phyloP scores from a whole-genome alignment of 2,113 vertebrate species.

The Ailurus styani region DNA sequence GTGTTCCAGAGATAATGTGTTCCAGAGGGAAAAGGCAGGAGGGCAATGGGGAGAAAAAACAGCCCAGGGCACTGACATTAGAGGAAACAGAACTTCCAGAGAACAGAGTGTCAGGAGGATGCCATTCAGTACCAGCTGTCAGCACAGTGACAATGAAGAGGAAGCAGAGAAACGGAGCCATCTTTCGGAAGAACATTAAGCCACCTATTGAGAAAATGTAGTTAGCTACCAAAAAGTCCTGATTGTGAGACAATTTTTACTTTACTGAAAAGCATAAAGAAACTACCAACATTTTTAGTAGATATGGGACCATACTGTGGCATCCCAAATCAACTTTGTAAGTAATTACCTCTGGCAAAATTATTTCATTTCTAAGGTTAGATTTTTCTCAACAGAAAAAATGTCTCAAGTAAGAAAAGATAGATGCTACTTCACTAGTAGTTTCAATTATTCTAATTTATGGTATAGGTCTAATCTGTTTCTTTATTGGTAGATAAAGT shows the following conservation, averaged over 20 bases:
- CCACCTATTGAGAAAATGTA: not conserved
- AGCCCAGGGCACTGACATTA: not conserved
- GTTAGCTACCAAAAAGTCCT: not conserved
- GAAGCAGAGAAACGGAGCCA: not conserved
- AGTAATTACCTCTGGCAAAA: constrained; percentile 15
- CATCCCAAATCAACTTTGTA: not conserved
- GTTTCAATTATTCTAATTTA: not conserved
- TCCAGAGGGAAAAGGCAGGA: not conserved
- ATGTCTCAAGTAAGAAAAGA: not conserved
- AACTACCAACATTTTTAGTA: not conserved
- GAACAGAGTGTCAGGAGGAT: not conserved
- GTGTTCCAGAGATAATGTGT: not conserved
- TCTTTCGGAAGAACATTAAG: not conserved
- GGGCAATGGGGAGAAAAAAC: not conserved
- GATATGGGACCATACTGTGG: not conserved
- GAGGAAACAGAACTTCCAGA: not conserved
- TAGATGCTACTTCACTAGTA: not conserved
- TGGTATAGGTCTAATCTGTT: not conserved
- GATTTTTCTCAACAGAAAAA: not conserved
- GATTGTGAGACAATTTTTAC: not conserved
- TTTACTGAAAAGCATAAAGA: not conserved
- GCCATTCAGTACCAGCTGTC: not conserved
- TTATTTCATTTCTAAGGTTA: constrained; percentile 14
- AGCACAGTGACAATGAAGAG: not conserved
- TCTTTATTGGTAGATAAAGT: not conserved